These are phyloP conservation scores for Albula goreensis DNA, from an alignment of 2,113 vertebrate genomes.

Conservation along the genomic window DNA sequence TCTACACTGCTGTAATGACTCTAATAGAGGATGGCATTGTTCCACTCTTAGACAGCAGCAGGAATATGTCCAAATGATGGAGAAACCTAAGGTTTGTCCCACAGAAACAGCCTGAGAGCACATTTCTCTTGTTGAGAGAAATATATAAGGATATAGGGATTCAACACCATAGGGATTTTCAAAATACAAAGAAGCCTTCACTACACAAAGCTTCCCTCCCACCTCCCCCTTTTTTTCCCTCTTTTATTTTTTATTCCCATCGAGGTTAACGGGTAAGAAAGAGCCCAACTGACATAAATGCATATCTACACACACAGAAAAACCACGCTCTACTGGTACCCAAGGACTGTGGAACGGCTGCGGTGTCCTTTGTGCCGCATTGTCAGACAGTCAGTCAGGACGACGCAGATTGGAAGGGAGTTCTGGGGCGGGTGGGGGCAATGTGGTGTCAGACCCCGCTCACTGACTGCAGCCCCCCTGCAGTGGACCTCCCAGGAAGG, in stretches of 20 bases:
- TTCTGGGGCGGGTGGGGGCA: background rate
- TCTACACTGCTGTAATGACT: background rate
- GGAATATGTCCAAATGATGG: background rate
- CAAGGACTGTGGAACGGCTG: no score
- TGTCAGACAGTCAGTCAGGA: background rate
- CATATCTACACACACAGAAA: background rate
- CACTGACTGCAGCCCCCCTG: background rate
- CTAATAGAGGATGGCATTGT: background rate
- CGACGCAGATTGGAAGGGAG: background rate
- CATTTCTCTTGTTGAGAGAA: background rate
- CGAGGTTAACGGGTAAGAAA: no score
- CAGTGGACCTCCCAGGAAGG: background rate
- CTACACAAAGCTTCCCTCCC: no score
- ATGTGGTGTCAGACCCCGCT: background rate
- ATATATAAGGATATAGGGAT: background rate
- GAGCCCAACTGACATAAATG: background rate
- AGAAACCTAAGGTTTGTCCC: background rate
- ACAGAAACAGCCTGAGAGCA: background rate
- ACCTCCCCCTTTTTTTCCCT: no score
- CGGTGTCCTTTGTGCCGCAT: no score
- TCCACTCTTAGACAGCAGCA: background rate
- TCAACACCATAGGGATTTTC: background rate
- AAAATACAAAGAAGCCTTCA: no score
- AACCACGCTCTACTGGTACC: no score
- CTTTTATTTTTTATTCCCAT: no score